These are phyloP conservation scores for Lordiphosa stackelbergi DNA, from an alignment of 1,140 invertebrate species.

Conservation along the genomic window DNA sequence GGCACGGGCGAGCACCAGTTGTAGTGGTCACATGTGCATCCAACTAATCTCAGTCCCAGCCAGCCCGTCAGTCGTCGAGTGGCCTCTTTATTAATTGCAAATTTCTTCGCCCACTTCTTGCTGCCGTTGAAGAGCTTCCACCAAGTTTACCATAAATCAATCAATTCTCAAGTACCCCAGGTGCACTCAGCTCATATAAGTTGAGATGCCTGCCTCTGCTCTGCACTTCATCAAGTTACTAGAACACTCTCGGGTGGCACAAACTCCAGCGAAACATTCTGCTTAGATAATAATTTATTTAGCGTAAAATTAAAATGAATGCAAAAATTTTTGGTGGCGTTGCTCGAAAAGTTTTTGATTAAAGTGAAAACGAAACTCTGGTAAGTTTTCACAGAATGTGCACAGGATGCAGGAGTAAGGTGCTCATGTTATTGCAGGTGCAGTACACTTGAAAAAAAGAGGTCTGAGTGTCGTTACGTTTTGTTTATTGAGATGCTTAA, in stretches of 20 bases:
- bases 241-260: slow-evolving; percentile 24
- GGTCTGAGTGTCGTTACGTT: too few relatives aligned
- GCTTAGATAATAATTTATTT: slow-evolving; percentile 76
- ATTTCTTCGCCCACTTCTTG: slow-evolving; percentile 10
- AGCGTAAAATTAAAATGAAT: slow-evolving; percentile 75
- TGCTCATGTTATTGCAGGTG: slow-evolving; percentile 64
- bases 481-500: too few relatives aligned
- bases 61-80: slow-evolving; percentile 5
- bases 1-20: too few relatives aligned
- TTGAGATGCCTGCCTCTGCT: slow-evolving; percentile 4
- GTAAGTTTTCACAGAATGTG: slow-evolving; percentile 42
- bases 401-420: background rate
- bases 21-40: background rate
- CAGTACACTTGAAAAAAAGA: slow-evolving; percentile 1
- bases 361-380: slow-evolving; percentile 70
- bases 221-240: slow-evolving; percentile 30
- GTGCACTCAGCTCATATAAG: slow-evolving; percentile 8
- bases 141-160: slow-evolving; percentile 29
- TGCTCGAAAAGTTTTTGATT: slow-evolving; percentile 66
- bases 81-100: slow-evolving; percentile 55
- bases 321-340: slow-evolving; percentile 66
- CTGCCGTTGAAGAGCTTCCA: background rate
- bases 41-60: slow-evolving; percentile 38
- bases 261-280: slow-evolving; percentile 37
- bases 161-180: slow-evolving; percentile 20